phyloP scores from a whole-genome alignment of 2,888 invertebrate species.

The Caenorhabditis becei region DNA sequence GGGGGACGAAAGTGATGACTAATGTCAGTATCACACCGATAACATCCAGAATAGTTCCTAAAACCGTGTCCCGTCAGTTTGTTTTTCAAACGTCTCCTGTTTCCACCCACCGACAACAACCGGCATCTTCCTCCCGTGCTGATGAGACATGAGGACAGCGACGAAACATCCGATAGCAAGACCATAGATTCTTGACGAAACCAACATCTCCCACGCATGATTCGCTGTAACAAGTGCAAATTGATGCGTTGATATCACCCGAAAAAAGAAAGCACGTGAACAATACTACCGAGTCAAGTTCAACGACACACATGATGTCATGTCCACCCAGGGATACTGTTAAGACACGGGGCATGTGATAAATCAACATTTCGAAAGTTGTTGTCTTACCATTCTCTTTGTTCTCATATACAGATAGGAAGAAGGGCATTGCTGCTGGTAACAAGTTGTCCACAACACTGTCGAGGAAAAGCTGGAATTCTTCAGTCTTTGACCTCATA shows the following conservation, averaged over 20 bases:
- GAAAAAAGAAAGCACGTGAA: neutral
- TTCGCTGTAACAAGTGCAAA: conserved; percentile 67
- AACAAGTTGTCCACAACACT: conserved; percentile 79
- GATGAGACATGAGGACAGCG: conserved; percentile 70
- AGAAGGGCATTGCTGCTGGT: conserved; percentile 74
- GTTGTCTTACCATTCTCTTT: conserved; percentile 62
- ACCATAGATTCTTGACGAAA: conserved; percentile 76
- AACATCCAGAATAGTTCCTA: conserved; percentile 72
- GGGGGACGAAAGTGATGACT: conserved; percentile 67
- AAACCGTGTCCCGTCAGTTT: conserved; percentile 1
- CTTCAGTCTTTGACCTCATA: too few relatives aligned
- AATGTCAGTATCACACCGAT: conserved; percentile 73
- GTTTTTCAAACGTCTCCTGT: neutral
- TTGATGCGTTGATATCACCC: neutral
- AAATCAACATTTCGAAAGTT: neutral
- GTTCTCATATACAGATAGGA: conserved; percentile 68
- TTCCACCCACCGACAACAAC: conserved; percentile 59
- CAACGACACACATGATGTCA: conserved; percentile 10
- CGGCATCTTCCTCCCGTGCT: conserved; percentile 59
- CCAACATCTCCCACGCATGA: conserved; percentile 76
- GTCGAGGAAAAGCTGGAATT: conserved; percentile 74
- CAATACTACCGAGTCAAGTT: neutral
- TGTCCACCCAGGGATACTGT: neutral
- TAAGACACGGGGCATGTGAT: neutral
- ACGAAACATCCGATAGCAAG: conserved; percentile 77